These are phyloP conservation scores for Triplophysa tibetana DNA, from an alignment of 2,113 vertebrate genomes.

Conservation along the genomic window DNA sequence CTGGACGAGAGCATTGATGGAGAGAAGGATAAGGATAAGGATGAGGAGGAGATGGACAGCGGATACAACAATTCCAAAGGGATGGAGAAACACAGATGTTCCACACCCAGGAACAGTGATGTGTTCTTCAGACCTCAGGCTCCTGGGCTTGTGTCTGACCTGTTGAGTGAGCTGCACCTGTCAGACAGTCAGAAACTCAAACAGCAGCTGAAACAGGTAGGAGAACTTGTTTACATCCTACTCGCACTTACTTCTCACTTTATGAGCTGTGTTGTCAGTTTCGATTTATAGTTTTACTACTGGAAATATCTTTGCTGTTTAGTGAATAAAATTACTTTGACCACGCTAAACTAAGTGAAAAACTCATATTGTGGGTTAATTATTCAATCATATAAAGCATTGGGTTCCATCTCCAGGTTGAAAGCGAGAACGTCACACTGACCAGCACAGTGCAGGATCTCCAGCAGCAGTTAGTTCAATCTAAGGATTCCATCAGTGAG, in stretches of 20 bases:
- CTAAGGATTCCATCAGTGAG: slow-evolving; percentile 73
- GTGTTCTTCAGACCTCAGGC: slow-evolving; percentile 74
- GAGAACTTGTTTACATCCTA: slow-evolving; percentile 4
- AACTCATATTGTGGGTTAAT: too few relatives aligned
- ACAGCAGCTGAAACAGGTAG: slow-evolving; percentile 81
- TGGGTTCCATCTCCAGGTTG: slow-evolving; percentile 64
- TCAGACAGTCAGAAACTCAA: slow-evolving; percentile 82
- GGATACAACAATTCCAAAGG: slow-evolving; percentile 72
- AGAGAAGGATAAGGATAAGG: slow-evolving; percentile 53
- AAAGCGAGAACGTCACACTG: slow-evolving; percentile 75
- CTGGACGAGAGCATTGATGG: slow-evolving; percentile 71
- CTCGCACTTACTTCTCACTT: background rate
- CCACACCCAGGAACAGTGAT: slow-evolving; percentile 72
- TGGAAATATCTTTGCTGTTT: background rate
- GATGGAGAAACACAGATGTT: slow-evolving; percentile 68
- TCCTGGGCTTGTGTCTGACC: slow-evolving; percentile 79
- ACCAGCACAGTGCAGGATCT: slow-evolving; percentile 74
- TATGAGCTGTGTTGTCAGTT: background rate
- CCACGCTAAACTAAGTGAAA: too few relatives aligned
- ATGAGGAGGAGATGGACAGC: slow-evolving; percentile 72
- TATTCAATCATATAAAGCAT: background rate
- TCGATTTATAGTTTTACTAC: background rate
- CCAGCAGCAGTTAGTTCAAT: slow-evolving; percentile 73
- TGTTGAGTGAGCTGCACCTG: slow-evolving; percentile 82
- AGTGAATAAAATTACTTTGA: too few relatives aligned